Evolutionary conservation across 2,113 vertebrate species (phyloP), one percentile per base, ranked within the genome.

Genomic region (Trinectes maculatus): DNA sequence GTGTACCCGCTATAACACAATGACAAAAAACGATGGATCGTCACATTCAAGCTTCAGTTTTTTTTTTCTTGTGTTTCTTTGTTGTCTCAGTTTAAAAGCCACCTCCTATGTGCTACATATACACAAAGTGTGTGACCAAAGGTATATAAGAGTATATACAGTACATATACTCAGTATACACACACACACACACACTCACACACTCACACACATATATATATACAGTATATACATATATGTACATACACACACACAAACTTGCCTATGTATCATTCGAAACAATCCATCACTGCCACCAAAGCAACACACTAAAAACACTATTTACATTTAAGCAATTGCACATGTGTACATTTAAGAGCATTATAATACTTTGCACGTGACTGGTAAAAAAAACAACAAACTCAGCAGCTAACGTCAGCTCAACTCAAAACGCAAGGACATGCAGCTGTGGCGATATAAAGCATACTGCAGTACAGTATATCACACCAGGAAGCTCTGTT

Each of bases 311-410:
- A 29, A 49, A 48, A 56, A 24, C 47, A n/a, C 12, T 21, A 54
- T 60, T 65, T 56, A 55, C 55, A 55, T 33, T 22, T 48, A 12
- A 58, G 31, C 19, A 25, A 39, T 58, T 39, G 22, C 40, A 39
- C 40, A 7, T 21, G 40, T 9, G 52, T 11, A 22, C 1, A 9
- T 51, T 49, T 5, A 54, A 48, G 7, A 1, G 29, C 39, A 66
- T 52, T 57, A 8, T 53, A 51, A 37, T n/a, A n/a, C 28, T 19
- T 22, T n/a, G 18, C 11, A 36, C 19, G 29, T 37, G 15, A 71
- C 18, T 7, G 24, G 6, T 26, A 55, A 8, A 7, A 59, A 57
- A 29, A 39, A 71, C 51, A 6, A 47, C 16, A n/a, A n/a, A n/a
- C n/a, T n/a, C n/a, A n/a, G n/a, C 11, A 60, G 25, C 47, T 34